Evolutionary conservation across 2,888 invertebrate species (phyloP), one percentile per base, ranked within the genome.

Genomic region (Scrobipalpa atriplicella): DNA sequence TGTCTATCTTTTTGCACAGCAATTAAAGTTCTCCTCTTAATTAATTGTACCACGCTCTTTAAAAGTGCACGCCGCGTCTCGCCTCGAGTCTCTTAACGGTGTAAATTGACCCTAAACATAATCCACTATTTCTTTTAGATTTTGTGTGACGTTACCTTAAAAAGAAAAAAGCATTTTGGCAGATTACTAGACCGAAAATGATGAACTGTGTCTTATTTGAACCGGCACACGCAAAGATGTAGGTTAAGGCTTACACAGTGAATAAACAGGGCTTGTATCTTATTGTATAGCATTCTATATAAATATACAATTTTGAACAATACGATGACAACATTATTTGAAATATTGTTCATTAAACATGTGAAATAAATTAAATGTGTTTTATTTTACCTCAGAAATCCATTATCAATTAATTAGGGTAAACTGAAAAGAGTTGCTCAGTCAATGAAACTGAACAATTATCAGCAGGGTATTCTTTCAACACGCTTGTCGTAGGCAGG

Each of bases 271-370:
- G 92, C 92, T 91, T 90, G 86, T 83, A 86, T 83, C 81, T 85
- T 86, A 87, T 84, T 87, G 82, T 89, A 88, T 87, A 88, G 86
- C 89, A 78, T 85, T 87, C 85, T 90, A 87, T 86, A 86, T 84
- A 80, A 79, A 84, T 90, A 88, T 92, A 92, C 90, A 91, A 87
- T 87, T 89, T 86, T 84, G 87, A 90, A 91, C 86, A 83, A 87
- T 89, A 87, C 84, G 79, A 83, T 82, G 83, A 82, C 78, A 78
- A 85, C 85, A 82, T 84, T 86, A 88, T 90, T 90, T 89, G 86
- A 86, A 85, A 87, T 85, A 89, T 90, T 91, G 92, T 92, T 91
- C 90, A 92, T 84, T 92, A 92, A 91, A 92, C 82, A 90, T 87
- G 82, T 87, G 83, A 89, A 88, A 89, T 80, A 21, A 81, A 75